These are phyloP conservation scores for Rhinoderma darwinii DNA, from an alignment of 2,113 vertebrate genomes.

Conservation along the genomic window DNA sequence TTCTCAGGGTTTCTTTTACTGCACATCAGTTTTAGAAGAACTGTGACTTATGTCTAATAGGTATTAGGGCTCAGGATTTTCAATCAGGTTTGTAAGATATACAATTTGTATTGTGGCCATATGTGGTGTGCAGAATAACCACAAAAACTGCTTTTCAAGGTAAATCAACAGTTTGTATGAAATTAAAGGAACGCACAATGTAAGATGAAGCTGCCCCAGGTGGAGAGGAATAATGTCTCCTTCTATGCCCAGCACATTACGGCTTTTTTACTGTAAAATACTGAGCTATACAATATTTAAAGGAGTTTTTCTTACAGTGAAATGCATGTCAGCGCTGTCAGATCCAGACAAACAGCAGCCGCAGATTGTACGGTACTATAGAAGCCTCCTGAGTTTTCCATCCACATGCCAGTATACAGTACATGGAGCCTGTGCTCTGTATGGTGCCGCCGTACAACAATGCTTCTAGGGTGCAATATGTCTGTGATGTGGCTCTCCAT, in stretches of 20 bases:
- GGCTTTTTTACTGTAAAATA: neutral
- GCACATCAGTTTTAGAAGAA: neutral
- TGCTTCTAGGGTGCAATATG: no score
- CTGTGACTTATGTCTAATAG: slow-evolving; percentile 7
- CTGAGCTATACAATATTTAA: neutral
- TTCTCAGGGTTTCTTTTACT: neutral
- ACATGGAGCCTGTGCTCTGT: no score
- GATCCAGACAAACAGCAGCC: no score
- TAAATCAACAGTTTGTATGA: slow-evolving; percentile 11
- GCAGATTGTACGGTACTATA: no score
- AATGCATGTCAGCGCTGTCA: no score
- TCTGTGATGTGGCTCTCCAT: no score
- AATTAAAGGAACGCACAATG: neutral
- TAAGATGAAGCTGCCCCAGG: neutral
- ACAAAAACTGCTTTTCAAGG: neutral
- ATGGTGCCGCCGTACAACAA: no score
- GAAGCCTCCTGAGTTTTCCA: no score
- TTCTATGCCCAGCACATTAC: neutral
- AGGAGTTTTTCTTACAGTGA: no score
- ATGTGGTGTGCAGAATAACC: neutral
- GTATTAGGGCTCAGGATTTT: slow-evolving; percentile 29
- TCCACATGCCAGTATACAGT: no score
- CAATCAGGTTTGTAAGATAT: neutral
- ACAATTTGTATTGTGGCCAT: neutral
- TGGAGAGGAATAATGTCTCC: neutral